Base-by-base conservation (phyloP, 35 echinoderm and acorn worm genomes). In the Heliocidaris erythrogramma region DNA sequence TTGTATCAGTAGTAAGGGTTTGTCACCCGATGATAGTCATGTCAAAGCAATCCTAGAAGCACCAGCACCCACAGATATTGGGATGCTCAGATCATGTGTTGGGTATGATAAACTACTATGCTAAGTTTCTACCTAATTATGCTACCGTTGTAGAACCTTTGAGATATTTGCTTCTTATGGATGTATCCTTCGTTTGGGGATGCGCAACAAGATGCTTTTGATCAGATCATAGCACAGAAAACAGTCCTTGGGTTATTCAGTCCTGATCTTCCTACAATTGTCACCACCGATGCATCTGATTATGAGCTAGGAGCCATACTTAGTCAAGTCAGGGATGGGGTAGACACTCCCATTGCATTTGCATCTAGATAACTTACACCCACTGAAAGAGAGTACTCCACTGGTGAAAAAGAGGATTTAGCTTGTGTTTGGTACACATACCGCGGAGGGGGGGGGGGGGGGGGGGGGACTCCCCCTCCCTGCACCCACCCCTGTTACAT, bases 361-460 rank as follows among this genome's bases (percentile, higher is more conserved):
- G 94, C 97, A 88, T 96, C 96, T 9, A 94, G 93, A 48, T 96
- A 96, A 30, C 59, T 95, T 32, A 88, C 96, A n/a, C n/a, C 52
- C 32, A 85, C 95, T 42, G 94, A 95, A 71, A 92, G 90, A 0
- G 92, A 96, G 48, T 98, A 95, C 71, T 98, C 93, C 17, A 88
- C 89, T 30, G 92, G 93, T 52, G 93, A 96, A 88, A 94, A 88
- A 90, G 92, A 95, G 85, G 95, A 94, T 14, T 56, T 96, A 32
- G 90, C 97, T 56, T 96, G 94, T 93, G 94, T 95, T 50, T 98
- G 90, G 94, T n/a, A n/a, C n/a, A n/a, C n/a, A n/a, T n/a, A n/a
- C n/a, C n/a, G n/a, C n/a, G n/a, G n/a, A n/a, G n/a, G n/a, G n/a
- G n/a, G n/a, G n/a, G n/a, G n/a, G n/a, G n/a, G n/a, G n/a, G n/a